Conservation (phyloP, 1,140 invertebrate genomes). For the Riptortus pedestris region DNA sequence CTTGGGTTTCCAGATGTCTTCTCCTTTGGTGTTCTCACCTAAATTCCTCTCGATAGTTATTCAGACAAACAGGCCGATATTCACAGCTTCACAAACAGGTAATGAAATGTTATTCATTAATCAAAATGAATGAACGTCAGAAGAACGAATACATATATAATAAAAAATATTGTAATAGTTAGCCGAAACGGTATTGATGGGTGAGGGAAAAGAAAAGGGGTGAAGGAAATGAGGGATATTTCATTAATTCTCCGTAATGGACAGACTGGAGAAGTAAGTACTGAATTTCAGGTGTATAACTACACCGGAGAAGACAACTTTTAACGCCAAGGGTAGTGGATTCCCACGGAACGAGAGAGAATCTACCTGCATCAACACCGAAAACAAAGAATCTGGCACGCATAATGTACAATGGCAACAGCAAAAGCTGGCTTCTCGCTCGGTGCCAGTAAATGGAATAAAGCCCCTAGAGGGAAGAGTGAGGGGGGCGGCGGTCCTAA, state of each 20-base stretch:
- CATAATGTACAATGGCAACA: too few relatives aligned
- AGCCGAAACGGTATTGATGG: not conserved
- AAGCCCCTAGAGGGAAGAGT: too few relatives aligned
- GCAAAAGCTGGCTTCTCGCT: too few relatives aligned
- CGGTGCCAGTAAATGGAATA: too few relatives aligned
- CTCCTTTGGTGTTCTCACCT: conserved; percentile 19
- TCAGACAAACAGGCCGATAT: conserved; percentile 31
- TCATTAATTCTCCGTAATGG: not conserved
- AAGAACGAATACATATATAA: not conserved
- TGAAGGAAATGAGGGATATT: not conserved
- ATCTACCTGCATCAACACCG: too few relatives aligned
- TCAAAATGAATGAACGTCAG: not conserved
- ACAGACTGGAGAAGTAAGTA: not conserved
- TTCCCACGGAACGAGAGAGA: too few relatives aligned
- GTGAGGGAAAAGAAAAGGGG: not conserved
- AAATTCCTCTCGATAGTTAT: conserved; percentile 28
- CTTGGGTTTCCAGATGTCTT: conserved; percentile 23
- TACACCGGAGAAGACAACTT: too few relatives aligned
- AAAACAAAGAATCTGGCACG: too few relatives aligned
- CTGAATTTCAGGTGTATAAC: not conserved
- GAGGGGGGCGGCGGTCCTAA: too few relatives aligned
- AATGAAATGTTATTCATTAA: conserved; percentile 9
- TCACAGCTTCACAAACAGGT: conserved; percentile 29
- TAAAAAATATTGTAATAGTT: not conserved
- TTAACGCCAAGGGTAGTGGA: too few relatives aligned